These are phyloP conservation scores for Petrophora chlorosata DNA, from an alignment of 2,888 invertebrate genomes.

Conservation along the genomic window DNA sequence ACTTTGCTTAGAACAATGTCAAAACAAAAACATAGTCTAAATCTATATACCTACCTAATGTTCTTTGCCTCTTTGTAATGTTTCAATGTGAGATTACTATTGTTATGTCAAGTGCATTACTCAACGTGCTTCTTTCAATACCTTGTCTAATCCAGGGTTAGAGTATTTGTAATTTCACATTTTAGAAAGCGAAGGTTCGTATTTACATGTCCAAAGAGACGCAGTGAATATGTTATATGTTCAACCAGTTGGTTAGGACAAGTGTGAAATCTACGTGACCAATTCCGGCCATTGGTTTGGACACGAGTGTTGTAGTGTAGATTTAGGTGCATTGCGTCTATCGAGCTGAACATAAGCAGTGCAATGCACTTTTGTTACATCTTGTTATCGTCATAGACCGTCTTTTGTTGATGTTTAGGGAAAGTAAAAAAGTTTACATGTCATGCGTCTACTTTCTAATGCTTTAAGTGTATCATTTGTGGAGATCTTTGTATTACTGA, in stretches of 20 bases:
- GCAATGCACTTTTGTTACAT: constrained; percentile 2
- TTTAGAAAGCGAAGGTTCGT: constrained; percentile 79
- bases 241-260: constrained; percentile 44
- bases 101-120: constrained; percentile 50
- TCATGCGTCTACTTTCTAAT: too few species aligned
- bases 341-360: neutral
- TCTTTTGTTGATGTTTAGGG: neutral
- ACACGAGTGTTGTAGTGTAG: constrained; percentile 21
- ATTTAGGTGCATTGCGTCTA: constrained; percentile 14
- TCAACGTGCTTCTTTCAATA: constrained; percentile 40
- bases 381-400: neutral
- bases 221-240: constrained; percentile 44
- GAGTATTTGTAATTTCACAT: constrained; percentile 64
- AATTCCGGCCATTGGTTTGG: constrained; percentile 38
- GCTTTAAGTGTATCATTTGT: too few species aligned
- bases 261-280: constrained; percentile 58
- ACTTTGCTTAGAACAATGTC: constrained; percentile 33
- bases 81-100: constrained; percentile 43
- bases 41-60: constrained; percentile 21
- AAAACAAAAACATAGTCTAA: constrained; percentile 36
- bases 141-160: constrained; percentile 59
- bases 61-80: constrained; percentile 26
- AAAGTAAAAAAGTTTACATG: neutral
- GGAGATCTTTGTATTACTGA: too few species aligned
- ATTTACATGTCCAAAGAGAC: constrained; percentile 68